phyloP scores from a whole-genome alignment of 2,888 invertebrate species.

The Drosophila infuscata region DNA sequence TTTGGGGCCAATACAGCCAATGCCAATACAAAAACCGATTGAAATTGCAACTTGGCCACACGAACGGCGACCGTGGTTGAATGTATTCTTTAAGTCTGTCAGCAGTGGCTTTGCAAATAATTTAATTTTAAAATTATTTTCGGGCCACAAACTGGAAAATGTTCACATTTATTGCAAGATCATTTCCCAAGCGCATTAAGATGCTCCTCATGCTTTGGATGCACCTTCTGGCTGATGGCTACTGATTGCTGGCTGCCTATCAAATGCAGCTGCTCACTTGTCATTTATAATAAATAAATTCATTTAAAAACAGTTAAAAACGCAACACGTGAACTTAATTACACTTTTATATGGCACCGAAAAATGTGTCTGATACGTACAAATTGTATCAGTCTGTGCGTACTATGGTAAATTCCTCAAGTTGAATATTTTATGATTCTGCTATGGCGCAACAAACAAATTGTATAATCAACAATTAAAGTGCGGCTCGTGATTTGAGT shows the following conservation, averaged over 20 bases:
- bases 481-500: conserved; percentile 54
- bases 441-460: conserved; percentile 45
- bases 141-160: not conserved
- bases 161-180: not conserved
- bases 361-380: conserved; percentile 33
- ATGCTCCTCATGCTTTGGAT: not conserved
- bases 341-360: conserved; percentile 71
- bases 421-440: conserved; percentile 59
- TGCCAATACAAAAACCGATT: conserved; percentile 16
- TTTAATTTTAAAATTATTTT: conserved; percentile 3
- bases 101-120: not conserved
- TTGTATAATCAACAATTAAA: conserved; percentile 72
- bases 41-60: conserved; percentile 16
- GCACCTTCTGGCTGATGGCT: not conserved
- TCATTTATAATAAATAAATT: conserved; percentile 53
- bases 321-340: conserved; percentile 81
- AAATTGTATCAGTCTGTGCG: conserved; percentile 17
- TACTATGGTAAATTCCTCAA: conserved; percentile 42
- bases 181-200: not conserved
- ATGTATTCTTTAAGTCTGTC: conserved; percentile 22
- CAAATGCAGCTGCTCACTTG: conserved; percentile 23
- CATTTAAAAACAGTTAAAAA: conserved; percentile 82
- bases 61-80: not conserved
- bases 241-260: conserved; percentile 13
- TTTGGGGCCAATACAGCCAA: conserved; percentile 9